Conservation (phyloP, 2,113 vertebrate species). For the Gadus chalcogrammus region DNA sequence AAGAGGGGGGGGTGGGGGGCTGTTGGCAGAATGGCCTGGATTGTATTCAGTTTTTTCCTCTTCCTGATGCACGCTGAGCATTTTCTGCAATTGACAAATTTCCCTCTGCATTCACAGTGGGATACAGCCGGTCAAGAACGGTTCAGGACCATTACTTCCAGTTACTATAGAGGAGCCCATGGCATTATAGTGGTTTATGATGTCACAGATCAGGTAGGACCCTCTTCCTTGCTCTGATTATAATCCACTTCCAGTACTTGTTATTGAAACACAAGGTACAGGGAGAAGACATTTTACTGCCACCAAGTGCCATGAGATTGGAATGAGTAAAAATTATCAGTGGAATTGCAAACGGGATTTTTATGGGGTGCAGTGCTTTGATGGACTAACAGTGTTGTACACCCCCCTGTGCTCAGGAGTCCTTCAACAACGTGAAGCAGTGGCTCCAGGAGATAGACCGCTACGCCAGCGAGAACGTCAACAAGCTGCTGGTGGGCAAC, state of each 20-base stretch:
- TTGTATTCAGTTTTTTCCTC: neutral
- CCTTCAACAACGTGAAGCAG: constrained; percentile 98
- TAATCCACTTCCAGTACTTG: neutral
- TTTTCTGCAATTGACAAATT: neutral
- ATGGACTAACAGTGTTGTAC: neutral
- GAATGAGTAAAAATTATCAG: too few species aligned
- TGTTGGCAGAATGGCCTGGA: neutral
- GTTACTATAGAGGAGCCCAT: constrained; percentile 97
- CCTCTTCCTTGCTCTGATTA: neutral
- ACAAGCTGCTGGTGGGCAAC: constrained; percentile 98
- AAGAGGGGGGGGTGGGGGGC: too few species aligned
- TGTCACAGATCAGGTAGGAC: constrained; percentile 92
- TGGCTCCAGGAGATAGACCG: constrained; percentile 99
- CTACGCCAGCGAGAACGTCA: constrained; percentile 97
- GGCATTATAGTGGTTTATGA: constrained; percentile 98
- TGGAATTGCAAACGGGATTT: neutral
- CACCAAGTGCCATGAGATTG: too few species aligned
- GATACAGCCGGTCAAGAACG: constrained; percentile 96
- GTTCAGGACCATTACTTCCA: constrained; percentile 97
- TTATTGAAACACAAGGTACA: too few species aligned
- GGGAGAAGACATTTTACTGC: too few species aligned
- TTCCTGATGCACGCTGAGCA: too few species aligned
- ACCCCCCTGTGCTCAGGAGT: constrained; percentile 75
- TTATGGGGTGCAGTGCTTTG: neutral
- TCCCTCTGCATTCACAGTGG: constrained; percentile 75